phyloP scores from a whole-genome alignment of 2,113 vertebrate genomes.

The Hymenochirus boettgeri region DNA sequence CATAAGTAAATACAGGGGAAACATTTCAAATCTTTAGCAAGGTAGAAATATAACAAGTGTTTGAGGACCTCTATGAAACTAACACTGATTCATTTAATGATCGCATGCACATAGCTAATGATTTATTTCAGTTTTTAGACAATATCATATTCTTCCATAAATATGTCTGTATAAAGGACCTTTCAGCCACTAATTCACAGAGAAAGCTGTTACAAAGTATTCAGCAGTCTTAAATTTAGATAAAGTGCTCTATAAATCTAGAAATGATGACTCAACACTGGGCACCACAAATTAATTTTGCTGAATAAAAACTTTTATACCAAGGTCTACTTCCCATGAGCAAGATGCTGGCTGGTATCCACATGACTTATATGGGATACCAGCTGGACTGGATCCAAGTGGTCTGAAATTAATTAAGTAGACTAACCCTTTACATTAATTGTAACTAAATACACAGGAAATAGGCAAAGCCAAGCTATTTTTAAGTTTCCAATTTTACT shows the following conservation, averaged over 20 bases:
- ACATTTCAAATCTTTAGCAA: too few relatives aligned
- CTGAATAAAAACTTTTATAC: conserved; percentile 4
- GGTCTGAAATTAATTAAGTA: conserved; percentile 19
- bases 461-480: conserved; percentile 9
- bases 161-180: background rate
- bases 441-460: conserved; percentile 2
- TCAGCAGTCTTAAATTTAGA: conserved; percentile 26
- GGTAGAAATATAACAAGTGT: too few relatives aligned
- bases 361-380: conserved; percentile 5
- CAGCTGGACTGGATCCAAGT: conserved; percentile 10
- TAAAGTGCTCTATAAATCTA: conserved; percentile 21
- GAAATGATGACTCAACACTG: conserved; percentile 26
- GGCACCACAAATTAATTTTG: conserved; percentile 11
- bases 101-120: background rate
- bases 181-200: background rate
- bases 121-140: background rate
- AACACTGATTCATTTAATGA: too few relatives aligned
- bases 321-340: conserved; percentile 7
- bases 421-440: conserved; percentile 16
- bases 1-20: too few relatives aligned
- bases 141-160: background rate
- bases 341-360: conserved; percentile 17
- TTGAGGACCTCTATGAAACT: too few relatives aligned
- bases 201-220: conserved; percentile 14
- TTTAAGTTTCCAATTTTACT: conserved; percentile 4